Evolutionary conservation across 2,888 invertebrate genomes (phyloP), one percentile per base, ranked within the genome.

Genomic region (Mesorhabditis spiculigera): DNA sequence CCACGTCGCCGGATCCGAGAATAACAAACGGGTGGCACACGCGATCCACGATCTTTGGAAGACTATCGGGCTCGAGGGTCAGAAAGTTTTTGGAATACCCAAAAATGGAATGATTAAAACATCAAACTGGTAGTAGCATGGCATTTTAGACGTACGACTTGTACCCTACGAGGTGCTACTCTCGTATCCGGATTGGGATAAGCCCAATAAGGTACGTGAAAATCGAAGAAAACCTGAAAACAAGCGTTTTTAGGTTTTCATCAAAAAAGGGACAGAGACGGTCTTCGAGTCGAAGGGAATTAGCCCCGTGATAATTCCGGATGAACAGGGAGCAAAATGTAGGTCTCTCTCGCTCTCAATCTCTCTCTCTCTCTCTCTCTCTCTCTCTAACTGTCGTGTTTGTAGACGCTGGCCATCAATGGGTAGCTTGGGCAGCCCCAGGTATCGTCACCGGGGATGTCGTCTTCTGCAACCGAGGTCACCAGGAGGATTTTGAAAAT

Each of bases 161-260:
- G 62, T 74, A 28, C 75, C 81, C 28, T 85, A 85, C 76, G 80
- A 82, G 64, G 85, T 85, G 5, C 75, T 85, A 4, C 77, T 85
- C 4, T 80, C 81, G 6, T 85, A 85, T 70, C 85, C 85, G 4
- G 77, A 85, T 70, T 84, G 77, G 67, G 73, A 77, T 6, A 72
- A 72, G 5, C 85, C 85, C 0, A 85, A 85, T 64, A 71, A 73
- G 5, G 72, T 78, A 8, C 42, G 68, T 13, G 71, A 78, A 5
- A 16, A 13, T 50, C 10, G n/a, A 50, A 67, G 8, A 63, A 65
- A 43, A 5, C 42, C 16, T 28, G 75, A 72, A 6, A 68, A 70
- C 43, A 71, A 73, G 62, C 45, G 0, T 6, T 16, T 63, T 6
- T 43, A 73, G 43, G 66, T 80, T 5, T 68, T 71, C 45, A 75